These are phyloP conservation scores for Hecatera dysodea DNA, from an alignment of 2,888 invertebrate genomes.

Conservation along the genomic window DNA sequence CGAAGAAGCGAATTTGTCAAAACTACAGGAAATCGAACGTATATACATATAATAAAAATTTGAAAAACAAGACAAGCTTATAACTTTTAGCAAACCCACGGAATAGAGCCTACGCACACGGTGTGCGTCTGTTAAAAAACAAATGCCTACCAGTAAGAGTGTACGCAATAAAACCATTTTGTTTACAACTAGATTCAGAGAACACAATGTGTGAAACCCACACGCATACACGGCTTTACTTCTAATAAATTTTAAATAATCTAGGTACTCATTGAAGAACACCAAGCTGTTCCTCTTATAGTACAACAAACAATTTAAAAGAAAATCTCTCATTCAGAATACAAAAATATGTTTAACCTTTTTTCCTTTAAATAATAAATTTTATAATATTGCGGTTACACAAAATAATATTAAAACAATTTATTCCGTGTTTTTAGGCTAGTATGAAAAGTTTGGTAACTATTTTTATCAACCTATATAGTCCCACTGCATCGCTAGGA, in stretches of 20 bases:
- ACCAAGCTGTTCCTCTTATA: not conserved
- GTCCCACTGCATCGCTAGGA: too few relatives aligned
- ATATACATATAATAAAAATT: too few relatives aligned
- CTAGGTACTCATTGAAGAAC: slow-evolving; percentile 1
- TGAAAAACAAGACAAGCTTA: not conserved
- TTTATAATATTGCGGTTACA: too few relatives aligned
- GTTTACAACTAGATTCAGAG: slow-evolving; percentile 36
- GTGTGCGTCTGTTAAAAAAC: not conserved
- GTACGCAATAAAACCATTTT: slow-evolving; percentile 38
- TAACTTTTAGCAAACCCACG: not conserved
- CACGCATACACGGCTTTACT: slow-evolving; percentile 17
- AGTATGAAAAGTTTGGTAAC: too few relatives aligned
- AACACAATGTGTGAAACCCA: slow-evolving; percentile 40
- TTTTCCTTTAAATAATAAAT: too few relatives aligned
- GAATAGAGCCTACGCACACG: not conserved
- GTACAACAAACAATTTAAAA: not conserved
- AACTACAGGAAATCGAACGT: not conserved
- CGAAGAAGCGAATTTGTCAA: not conserved
- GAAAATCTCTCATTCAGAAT: too few relatives aligned
- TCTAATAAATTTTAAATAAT: slow-evolving; percentile 31
- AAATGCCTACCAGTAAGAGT: not conserved
- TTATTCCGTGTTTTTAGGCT: too few relatives aligned
- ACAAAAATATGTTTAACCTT: too few relatives aligned
- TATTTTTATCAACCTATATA: too few relatives aligned
- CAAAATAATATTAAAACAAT: too few relatives aligned